Base-by-base conservation (phyloP, 2,888 invertebrate species). In the Eucriotettix oculatus region DNA sequence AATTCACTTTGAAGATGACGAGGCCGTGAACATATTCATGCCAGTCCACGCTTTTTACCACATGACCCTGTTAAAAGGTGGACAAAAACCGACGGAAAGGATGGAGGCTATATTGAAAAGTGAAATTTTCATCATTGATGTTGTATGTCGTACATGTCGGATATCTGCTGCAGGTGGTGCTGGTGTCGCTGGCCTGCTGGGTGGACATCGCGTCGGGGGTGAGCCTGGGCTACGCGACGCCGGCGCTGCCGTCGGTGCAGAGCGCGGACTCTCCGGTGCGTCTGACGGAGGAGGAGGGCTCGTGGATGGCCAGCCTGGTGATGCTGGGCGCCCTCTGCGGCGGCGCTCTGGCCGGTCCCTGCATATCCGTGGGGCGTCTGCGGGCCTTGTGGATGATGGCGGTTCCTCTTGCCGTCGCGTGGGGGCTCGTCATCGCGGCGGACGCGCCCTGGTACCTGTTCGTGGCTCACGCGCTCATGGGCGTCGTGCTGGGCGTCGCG, bases 311-410 rank as follows among this genome's bases (percentile, higher is more conserved):
- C 3, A 56, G 62, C 41, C 55, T 63, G 2, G 52, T 62, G 42
- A 64, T 65, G 63, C 60, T 65, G n/a, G 65, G 65, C 9, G 65
- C 63, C 9, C 56, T 64, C 43, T 48, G 43, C 9, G 65, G 65
- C 14, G 65, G 63, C 41, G 42, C 58, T 14, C 48, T 62, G 10
- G 56, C 63, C 12, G 65, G 65, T 11, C 65, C 65, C 2, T 63
- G 59, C 44, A 63, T 65, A 16, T 57, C 65, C 14, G 40, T 62
- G 16, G 65, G 65, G 0, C 59, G 65, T n/a, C 55, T 60, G 11
- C 53, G 56, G 10, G 62, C 65, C 10, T 56, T 65, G 16, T 65
- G 65, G 65, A 40, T 64, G 3, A 43, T 52, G 9, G 58, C 64
- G 16, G 17, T 58, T 9, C 65, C 65, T 29, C 60, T 64, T 12